Conservation (phyloP, 2,888 invertebrate species). For the Rhorus exstirpatorius region DNA sequence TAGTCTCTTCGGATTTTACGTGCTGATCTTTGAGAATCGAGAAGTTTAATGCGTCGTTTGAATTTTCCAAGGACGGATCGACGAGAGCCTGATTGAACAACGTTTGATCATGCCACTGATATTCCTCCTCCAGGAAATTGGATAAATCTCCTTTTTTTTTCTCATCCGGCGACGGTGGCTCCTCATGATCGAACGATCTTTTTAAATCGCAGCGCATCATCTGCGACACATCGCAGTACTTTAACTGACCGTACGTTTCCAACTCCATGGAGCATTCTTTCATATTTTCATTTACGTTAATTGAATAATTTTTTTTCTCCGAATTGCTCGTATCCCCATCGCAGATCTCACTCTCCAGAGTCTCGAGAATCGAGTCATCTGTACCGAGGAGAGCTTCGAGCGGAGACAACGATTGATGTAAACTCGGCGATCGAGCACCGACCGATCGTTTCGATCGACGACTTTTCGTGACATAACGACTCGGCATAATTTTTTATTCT, state of each 20-base stretch:
- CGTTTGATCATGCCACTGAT: constrained; percentile 47
- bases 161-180: constrained; percentile 2
- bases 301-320: background rate
- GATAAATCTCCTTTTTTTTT: background rate
- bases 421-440: background rate
- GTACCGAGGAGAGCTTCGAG: constrained; percentile 15
- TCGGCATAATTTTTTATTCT: constrained; percentile 46
- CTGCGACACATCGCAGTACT: constrained; percentile 56
- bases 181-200: constrained; percentile 15
- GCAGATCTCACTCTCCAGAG: constrained; percentile 7
- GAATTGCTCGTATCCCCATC: background rate
- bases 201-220: constrained; percentile 48
- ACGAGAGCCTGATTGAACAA: constrained; percentile 53
- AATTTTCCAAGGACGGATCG: constrained; percentile 14
- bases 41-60: constrained; percentile 28
- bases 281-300: background rate
- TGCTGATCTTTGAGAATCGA: background rate
- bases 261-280: constrained; percentile 11
- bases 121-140: constrained; percentile 13
- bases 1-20: background rate
- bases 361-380: constrained; percentile 49
- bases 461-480: constrained; percentile 1
- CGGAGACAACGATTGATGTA: constrained; percentile 17
- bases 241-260: background rate
- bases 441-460: constrained; percentile 26